Base-by-base conservation (phyloP, 2,113 vertebrate genomes). In the Cyanoramphus novaezelandiae region DNA sequence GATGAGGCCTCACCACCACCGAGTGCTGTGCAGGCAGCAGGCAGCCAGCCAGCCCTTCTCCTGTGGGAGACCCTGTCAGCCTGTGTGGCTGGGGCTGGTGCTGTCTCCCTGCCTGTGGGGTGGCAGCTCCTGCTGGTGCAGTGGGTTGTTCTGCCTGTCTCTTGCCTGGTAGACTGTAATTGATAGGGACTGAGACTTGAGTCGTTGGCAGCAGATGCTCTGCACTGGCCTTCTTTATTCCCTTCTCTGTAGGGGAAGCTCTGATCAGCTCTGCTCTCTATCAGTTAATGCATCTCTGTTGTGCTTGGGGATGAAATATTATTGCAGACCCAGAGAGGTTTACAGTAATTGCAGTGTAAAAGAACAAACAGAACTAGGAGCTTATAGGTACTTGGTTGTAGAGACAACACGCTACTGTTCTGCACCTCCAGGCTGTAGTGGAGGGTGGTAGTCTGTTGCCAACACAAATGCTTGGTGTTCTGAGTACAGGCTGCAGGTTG, bases 51-150 rank as follows among this genome's bases (percentile, higher is more conserved):
- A 23, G 19, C 33, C 27, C 81, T 76, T 44, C 57, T 85, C 52
- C 65, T 2, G 0, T 0, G 1, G 57, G 74, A 85, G 6, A 25
- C 27, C 17, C 35, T 3, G 0, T 25, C 43, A 21, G 55, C 76
- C n/a, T 27, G 16, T 2, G 2, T 68, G 50, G 49, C 88, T 49
- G 49, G 47, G 90, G 44, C 79, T 44, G 53, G 0, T 2, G 8
- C 77, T 72, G 71, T 84, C 28, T 81, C 53, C 19, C 24, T 28
- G 16, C 46, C 65, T 18, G 25, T 1, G 2, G 4, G 39, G 44
- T 62, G 60, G 23, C 74, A 75, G 83, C 39, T 88, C 37, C 65
- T 27, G 44, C 31, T 52, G 28, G 10, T 71, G 55, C 76, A 67
- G 68, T 44, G 62, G 24, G 13, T 55, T 96, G 27, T 47, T 37